phyloP scores from a whole-genome alignment of 1,140 invertebrate genomes.

The Euura lappo region DNA sequence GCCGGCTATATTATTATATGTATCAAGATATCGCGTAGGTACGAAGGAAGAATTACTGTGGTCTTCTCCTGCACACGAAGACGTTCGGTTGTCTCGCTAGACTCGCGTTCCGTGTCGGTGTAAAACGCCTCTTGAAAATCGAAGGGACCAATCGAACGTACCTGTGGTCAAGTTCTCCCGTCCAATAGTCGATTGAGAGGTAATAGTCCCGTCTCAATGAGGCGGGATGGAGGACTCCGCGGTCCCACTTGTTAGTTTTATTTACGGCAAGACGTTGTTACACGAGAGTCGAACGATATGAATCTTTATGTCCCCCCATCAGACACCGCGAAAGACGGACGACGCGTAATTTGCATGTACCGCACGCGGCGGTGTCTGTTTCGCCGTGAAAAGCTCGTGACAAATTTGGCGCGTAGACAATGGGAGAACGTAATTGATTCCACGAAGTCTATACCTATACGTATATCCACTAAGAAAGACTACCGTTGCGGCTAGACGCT shows the following conservation, averaged over 20 bases:
- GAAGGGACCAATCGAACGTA: background rate
- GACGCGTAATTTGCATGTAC: background rate
- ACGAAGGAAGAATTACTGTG: background rate
- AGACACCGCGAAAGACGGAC: background rate
- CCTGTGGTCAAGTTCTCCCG: background rate
- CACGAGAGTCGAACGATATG: background rate
- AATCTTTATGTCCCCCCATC: background rate
- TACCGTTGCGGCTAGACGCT: background rate
- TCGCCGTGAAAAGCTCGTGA: background rate
- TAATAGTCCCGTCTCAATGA: background rate
- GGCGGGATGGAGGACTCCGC: background rate
- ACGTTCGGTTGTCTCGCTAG: background rate
- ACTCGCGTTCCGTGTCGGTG: no score
- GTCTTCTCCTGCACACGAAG: background rate
- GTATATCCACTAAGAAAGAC: background rate
- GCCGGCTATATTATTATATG: background rate
- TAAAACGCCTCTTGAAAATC: background rate
- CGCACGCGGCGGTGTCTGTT: background rate
- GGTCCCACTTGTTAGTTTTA: background rate
- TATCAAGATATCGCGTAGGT: no score
- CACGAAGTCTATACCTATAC: background rate
- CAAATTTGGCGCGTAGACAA: background rate
- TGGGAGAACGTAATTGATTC: slow-evolving; percentile 1
- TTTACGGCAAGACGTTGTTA: background rate
- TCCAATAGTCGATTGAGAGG: background rate